phyloP scores from a whole-genome alignment of 2,797 vertebrate species.

The Circus cinereus region DNA sequence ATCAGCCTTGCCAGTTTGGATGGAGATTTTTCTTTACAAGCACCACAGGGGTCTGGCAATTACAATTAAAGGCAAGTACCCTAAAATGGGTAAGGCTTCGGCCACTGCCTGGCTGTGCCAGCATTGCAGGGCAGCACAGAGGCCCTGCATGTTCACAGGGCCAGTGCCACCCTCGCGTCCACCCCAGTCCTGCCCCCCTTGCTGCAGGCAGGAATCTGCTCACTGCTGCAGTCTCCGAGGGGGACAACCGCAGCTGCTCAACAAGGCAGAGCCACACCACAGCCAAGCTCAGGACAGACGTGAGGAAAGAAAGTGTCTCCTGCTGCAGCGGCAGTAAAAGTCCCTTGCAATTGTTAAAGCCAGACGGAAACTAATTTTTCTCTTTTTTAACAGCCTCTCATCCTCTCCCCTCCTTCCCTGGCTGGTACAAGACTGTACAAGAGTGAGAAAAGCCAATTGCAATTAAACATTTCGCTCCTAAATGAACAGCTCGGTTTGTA shows the following conservation, averaged over 20 bases:
- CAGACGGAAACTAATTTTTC: not conserved
- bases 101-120: not conserved
- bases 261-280: not conserved
- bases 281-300: not conserved
- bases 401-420: not conserved
- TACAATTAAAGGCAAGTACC: not conserved
- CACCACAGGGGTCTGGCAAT: not conserved
- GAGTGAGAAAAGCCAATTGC: not conserved
- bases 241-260: not conserved
- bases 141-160: not conserved
- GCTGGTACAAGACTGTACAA: not conserved
- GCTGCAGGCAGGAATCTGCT: not conserved
- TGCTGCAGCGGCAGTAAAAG: not conserved
- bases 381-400: not conserved
- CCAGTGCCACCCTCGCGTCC: rapidly evolving
- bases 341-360: not conserved
- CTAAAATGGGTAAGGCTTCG: not conserved
- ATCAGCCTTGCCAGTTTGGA: not conserved
- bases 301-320: not conserved
- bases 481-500: not conserved
- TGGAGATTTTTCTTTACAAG: not conserved
- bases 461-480: constrained; percentile 16
- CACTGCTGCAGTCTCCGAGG: not conserved
- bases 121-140: not conserved
- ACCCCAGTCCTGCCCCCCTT: not conserved